phyloP scores from a whole-genome alignment of 2,113 vertebrate genomes.

The Osmerus mordax region DNA sequence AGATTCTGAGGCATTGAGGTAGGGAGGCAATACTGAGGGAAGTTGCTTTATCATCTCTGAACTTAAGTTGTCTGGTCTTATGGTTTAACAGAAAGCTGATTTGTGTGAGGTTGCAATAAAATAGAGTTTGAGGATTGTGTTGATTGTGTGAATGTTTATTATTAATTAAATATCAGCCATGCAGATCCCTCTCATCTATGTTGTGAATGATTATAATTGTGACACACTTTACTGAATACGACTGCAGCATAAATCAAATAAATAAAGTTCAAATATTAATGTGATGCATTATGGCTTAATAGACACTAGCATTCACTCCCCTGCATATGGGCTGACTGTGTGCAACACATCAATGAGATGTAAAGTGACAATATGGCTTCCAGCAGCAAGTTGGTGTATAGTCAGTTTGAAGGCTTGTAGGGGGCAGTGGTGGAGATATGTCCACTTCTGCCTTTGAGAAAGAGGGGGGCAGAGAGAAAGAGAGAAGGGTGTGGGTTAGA shows the following conservation, averaged over 20 bases:
- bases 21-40: too few species aligned
- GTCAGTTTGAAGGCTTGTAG: neutral
- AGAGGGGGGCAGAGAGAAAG: neutral
- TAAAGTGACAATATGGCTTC: slow-evolving; percentile 61
- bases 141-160: too few species aligned
- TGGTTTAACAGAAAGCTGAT: too few species aligned
- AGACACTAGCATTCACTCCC: slow-evolving; percentile 35
- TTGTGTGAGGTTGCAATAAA: too few species aligned
- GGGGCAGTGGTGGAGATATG: slow-evolving; percentile 12
- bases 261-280: slow-evolving; percentile 52
- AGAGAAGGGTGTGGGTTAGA: slow-evolving; percentile 1
- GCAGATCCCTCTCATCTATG: too few species aligned
- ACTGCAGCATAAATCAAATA: slow-evolving; percentile 29
- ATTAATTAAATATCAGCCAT: too few species aligned
- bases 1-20: too few species aligned
- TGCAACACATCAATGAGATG: slow-evolving; percentile 52
- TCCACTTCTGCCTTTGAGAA: slow-evolving; percentile 16
- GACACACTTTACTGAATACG: neutral
- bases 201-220: neutral
- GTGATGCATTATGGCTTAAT: slow-evolving; percentile 43
- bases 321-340: slow-evolving; percentile 44
- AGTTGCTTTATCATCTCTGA: too few species aligned
- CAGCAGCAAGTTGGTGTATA: slow-evolving; percentile 49
- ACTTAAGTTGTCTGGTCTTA: too few species aligned
- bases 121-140: too few species aligned